Conservation (phyloP, 2,888 invertebrate species). For the Esperia sulphurella region DNA sequence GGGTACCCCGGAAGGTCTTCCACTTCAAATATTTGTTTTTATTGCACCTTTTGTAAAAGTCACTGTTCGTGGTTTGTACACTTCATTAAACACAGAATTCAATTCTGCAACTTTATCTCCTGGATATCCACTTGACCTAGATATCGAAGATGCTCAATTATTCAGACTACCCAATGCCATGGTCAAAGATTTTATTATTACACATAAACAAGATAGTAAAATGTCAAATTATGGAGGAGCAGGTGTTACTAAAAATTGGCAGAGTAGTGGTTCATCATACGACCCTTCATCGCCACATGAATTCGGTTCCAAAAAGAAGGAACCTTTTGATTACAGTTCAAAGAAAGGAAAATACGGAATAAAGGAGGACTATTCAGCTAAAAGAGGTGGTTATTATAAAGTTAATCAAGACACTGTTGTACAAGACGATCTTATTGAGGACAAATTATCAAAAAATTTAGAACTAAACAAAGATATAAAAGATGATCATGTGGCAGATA, state of each 20-base stretch:
- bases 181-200: conserved; percentile 50
- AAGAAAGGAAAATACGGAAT: conserved; percentile 18
- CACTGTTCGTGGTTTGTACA: conserved; percentile 34
- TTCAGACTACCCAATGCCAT: conserved; percentile 58
- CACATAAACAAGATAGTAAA: conserved; percentile 47
- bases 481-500: conserved; percentile 3
- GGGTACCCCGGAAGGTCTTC: conserved; percentile 82
- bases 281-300: conserved; percentile 21
- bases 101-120: conserved; percentile 62
- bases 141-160: conserved; percentile 67
- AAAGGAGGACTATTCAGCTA: conserved; percentile 10
- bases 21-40: conserved; percentile 82
- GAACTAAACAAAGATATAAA: conserved; percentile 3
- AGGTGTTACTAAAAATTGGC: conserved; percentile 33
- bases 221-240: conserved; percentile 29
- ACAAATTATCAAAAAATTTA: conserved; percentile 5
- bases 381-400: conserved; percentile 15
- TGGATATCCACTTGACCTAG: conserved; percentile 87
- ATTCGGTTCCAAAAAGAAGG: conserved; percentile 18
- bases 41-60: conserved; percentile 74
- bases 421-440: background rate
- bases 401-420: background rate
- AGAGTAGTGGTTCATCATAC: conserved; percentile 20
- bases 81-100: conserved; percentile 59
- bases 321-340: conserved; percentile 26